These are phyloP conservation scores for Rhinoraja longicauda DNA, from an alignment of 2,797 vertebrate species.

Conservation along the genomic window DNA sequence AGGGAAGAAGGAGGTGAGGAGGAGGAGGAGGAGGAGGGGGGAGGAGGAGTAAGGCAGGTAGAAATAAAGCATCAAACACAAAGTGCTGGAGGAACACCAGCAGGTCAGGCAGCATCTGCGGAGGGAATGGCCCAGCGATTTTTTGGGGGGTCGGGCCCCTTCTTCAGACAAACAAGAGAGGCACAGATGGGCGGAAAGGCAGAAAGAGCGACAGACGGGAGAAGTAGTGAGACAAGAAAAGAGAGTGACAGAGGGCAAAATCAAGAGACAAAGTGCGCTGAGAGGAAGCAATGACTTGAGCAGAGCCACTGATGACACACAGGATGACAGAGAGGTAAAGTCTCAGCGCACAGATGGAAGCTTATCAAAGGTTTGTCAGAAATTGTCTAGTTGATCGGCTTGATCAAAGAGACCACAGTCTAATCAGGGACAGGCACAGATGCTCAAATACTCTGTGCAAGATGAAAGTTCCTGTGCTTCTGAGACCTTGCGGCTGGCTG, in stretches of 20 bases:
- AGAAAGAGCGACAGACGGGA: neutral
- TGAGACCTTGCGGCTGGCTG: neutral
- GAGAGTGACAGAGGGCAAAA: neutral
- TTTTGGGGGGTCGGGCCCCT: no score
- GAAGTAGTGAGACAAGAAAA: neutral
- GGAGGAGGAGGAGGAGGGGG: neutral
- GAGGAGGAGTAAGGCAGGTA: neutral
- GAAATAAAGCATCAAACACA: neutral
- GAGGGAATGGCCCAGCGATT: no score
- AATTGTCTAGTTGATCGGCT: neutral
- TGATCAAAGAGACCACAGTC: neutral
- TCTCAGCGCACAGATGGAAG: neutral
- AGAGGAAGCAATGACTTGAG: neutral
- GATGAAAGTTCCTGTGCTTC: neutral
- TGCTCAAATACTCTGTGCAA: neutral
- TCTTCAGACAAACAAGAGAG: neutral
- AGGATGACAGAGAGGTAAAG: neutral
- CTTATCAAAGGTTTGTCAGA: neutral
- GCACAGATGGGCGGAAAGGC: neutral
- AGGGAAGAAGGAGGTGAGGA: neutral
- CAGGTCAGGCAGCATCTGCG: no score
- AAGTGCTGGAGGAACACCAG: no score
- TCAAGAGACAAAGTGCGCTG: neutral
- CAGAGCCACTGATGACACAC: neutral
- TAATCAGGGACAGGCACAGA: neutral